These are phyloP conservation scores for Passer montanus DNA, from an alignment of 2,113 vertebrate genomes.

Conservation along the genomic window DNA sequence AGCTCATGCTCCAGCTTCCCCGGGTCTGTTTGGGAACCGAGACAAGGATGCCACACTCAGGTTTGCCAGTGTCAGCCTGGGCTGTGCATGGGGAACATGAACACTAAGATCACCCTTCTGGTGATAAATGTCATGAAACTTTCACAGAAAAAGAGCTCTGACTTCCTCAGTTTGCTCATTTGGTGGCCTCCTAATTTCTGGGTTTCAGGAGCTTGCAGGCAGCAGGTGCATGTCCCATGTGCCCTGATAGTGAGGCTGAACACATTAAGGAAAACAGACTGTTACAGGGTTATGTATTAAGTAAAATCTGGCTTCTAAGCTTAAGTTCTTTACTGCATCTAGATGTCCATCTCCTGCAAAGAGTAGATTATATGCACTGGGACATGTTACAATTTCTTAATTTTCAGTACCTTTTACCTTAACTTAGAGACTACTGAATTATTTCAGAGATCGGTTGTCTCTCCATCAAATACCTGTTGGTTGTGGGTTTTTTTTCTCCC, in stretches of 20 bases:
- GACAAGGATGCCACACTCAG: not conserved
- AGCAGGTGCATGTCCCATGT: rapidly evolving
- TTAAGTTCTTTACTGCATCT: not conserved
- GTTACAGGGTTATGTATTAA: not conserved
- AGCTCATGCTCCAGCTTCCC: not conserved
- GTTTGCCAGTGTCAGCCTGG: not conserved
- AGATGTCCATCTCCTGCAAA: not conserved
- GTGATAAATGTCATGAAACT: not conserved
- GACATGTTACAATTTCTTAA: not conserved
- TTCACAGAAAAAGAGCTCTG: not conserved
- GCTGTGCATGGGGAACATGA: not conserved
- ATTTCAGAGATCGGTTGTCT: not conserved
- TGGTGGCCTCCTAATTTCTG: not conserved
- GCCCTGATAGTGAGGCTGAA: not conserved
- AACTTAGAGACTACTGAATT: not conserved
- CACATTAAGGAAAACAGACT: not conserved
- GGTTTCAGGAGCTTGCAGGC: not conserved
- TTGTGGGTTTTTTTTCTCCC: not conserved
- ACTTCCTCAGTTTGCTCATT: not conserved
- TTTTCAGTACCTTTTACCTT: not conserved
- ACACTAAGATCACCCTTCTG: not conserved
- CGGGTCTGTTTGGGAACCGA: not conserved
- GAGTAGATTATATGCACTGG: not conserved
- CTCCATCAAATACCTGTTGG: not conserved
- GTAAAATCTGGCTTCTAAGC: not conserved